These are phyloP conservation scores for Zapornia atra DNA, from an alignment of 2,113 vertebrate genomes.

Conservation along the genomic window DNA sequence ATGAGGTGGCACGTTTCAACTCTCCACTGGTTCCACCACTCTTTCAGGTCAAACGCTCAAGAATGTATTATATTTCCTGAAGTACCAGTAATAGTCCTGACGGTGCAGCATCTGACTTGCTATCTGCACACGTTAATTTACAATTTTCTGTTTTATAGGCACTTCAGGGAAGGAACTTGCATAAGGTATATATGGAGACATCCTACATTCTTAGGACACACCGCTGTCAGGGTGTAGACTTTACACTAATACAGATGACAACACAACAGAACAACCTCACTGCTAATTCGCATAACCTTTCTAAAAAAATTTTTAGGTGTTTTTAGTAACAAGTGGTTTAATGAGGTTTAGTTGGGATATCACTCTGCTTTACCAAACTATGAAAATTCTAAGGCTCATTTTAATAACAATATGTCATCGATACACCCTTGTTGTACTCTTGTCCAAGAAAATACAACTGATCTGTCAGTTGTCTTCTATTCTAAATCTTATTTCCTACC, in stretches of 20 bases:
- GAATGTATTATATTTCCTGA: fast-evolving
- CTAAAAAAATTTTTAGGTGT: background rate
- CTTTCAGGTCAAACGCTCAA: background rate
- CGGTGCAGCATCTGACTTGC: background rate
- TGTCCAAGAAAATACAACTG: background rate
- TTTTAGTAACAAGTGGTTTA: background rate
- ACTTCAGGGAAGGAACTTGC: background rate
- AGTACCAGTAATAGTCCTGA: background rate
- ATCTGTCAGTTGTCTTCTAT: background rate
- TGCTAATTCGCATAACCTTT: background rate
- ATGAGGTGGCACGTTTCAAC: background rate
- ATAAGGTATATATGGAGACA: background rate
- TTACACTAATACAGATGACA: background rate
- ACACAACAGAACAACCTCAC: background rate
- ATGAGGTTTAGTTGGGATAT: background rate
- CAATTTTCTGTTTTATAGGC: background rate
- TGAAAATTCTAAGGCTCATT: background rate
- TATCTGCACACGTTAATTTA: background rate
- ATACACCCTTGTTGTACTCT: background rate
- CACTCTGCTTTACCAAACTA: background rate
- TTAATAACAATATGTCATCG: background rate
- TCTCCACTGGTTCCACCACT: background rate
- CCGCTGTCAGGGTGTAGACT: background rate
- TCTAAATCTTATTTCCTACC: background rate
- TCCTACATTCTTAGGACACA: background rate